phyloP scores from a whole-genome alignment of 2,113 vertebrate species.

The Hippocampus comes region DNA sequence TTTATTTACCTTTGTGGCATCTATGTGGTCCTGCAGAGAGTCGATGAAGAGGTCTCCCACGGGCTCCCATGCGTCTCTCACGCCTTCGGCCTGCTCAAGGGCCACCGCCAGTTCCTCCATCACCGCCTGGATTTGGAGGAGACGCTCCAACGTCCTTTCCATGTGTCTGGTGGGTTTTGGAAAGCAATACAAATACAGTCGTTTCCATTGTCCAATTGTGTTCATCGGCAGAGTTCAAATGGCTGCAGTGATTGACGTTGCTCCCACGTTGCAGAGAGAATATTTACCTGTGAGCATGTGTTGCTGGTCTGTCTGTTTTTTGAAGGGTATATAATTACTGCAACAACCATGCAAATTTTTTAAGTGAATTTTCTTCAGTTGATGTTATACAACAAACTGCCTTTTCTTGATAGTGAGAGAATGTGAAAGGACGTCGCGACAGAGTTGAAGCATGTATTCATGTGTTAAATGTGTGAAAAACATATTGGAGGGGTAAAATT shows the following conservation, averaged over 20 bases:
- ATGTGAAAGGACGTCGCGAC: too few species aligned
- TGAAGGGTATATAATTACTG: background rate
- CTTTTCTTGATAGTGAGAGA: too few species aligned
- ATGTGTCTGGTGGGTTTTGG: conserved; percentile 75
- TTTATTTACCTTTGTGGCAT: conserved; percentile 85
- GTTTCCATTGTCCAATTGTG: background rate
- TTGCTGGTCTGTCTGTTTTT: background rate
- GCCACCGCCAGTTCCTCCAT: conserved; percentile 85
- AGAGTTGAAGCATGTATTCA: too few species aligned
- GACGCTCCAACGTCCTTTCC: conserved; percentile 86
- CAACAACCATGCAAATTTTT: background rate
- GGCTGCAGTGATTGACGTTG: background rate
- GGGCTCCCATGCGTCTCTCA: conserved; percentile 89
- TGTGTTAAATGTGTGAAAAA: too few species aligned
- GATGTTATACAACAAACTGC: too few species aligned
- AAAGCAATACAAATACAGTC: background rate
- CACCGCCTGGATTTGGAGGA: conserved; percentile 86
- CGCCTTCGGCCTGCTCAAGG: conserved; percentile 86
- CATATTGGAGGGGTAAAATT: too few species aligned
- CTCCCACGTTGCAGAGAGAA: too few species aligned
- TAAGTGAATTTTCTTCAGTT: too few species aligned
- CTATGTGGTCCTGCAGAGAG: conserved; percentile 93
- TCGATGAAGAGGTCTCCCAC: conserved; percentile 97
- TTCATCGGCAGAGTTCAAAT: background rate
- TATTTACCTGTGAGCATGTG: background rate